Base-by-base conservation (phyloP, 2,888 invertebrate species). In the Elgonia sp. region DNA sequence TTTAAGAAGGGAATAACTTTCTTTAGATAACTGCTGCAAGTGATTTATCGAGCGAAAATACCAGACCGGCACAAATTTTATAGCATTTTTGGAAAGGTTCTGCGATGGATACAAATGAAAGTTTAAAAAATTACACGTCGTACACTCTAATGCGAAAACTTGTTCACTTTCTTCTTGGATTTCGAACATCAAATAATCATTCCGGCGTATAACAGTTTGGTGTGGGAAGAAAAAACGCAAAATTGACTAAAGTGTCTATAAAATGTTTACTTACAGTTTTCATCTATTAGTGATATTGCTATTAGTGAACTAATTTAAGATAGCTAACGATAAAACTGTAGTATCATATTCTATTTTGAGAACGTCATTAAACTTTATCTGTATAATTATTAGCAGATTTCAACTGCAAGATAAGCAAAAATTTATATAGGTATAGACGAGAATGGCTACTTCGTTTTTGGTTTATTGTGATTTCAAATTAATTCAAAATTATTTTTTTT, bases 291-390 rank as follows among this genome's bases (percentile, higher is more conserved):
- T 55, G 37, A 70, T 55, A 70, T 55, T 70, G n/a, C 53, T 46
- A 55, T 42, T 60, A 73, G 42, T 20, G 29, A 73, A 42, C 60
- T 73, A 60, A 73, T 40, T 73, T 40, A 40, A 73, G 21, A 42
- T 40, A 55, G 7, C 60, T 60, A 42, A 73, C 60, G 29, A 73
- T 60, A 60, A 60, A 60, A 46, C 42, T 60, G 60, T 60, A 42
- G 8, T 42, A 65, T 73, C 60, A 39, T 18, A 73, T 73, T 73
- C 60, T 60, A 29, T 60, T 73, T 21, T 57, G 73, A 18, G 6
- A 46, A 73, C 40, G 20, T 60, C 46, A 62, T 73, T 73, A 73
- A 73, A 73, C 73, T 73, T 73, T 60, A 60, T 60, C 42, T 29
- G 16, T 57, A 73, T 10, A 20, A 73, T 73, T 46, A 62, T 42